A percentile compares a stretch with the other conserved stretches of the same genome.
Evolutionary conservation across 2,888 invertebrate genomes (phyloP).

Genomic region (Morpho deidamia): DNA sequence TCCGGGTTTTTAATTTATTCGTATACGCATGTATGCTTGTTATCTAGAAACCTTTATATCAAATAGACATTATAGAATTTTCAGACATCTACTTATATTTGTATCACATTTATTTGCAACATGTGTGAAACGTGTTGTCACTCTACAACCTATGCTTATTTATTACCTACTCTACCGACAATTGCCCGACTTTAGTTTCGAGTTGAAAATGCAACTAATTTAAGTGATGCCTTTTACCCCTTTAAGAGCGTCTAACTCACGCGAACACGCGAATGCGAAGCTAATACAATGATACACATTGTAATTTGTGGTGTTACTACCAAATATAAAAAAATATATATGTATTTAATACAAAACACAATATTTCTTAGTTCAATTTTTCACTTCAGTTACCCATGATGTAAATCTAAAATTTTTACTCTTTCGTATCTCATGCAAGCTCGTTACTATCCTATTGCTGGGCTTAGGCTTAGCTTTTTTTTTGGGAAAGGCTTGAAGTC

Average conservation of each 20-base stretch:
- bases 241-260: constrained; percentile 61
- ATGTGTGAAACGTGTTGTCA: not conserved
- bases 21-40: too few relatives aligned
- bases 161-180: constrained; percentile 58
- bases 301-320: constrained; percentile 30
- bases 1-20: too few relatives aligned
- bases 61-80: too few relatives aligned
- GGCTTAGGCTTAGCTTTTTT: too few relatives aligned
- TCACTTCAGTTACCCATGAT: too few relatives aligned
- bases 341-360: too few relatives aligned
- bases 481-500: too few relatives aligned
- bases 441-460: too few relatives aligned
- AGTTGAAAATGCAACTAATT: constrained; percentile 75
- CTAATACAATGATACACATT: constrained; percentile 48
- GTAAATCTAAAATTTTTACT: too few relatives aligned
- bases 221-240: constrained; percentile 68
- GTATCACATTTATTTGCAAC: not conserved
- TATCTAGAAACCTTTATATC: too few relatives aligned
- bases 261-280: constrained; percentile 63
- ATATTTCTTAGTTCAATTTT: too few relatives aligned
- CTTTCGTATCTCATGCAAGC: too few relatives aligned
- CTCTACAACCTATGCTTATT: constrained; percentile 30
- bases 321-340: not conserved
- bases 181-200: constrained; percentile 55
- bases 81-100: constrained; percentile 6